These are phyloP conservation scores for Sebastes iracundus DNA, from an alignment of 2,797 vertebrate genomes.

Conservation along the genomic window DNA sequence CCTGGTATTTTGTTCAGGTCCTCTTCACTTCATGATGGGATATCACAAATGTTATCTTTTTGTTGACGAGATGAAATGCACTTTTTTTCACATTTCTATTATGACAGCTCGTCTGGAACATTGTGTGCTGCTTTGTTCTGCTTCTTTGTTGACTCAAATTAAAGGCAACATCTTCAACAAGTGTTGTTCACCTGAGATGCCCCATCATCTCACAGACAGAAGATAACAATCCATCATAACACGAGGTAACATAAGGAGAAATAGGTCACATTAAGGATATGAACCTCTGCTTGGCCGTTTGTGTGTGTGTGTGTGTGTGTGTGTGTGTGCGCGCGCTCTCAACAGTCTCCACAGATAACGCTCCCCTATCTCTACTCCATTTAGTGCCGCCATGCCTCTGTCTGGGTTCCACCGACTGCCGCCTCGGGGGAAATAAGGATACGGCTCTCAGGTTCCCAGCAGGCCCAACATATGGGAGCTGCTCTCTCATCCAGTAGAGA, in stretches of 20 bases:
- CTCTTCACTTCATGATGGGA: neutral
- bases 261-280: slow-evolving; percentile 69
- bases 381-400: slow-evolving; percentile 59
- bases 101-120: neutral
- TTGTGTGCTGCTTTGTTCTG: neutral
- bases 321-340: neutral
- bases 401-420: slow-evolving; percentile 55
- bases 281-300: slow-evolving; percentile 31
- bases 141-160: slow-evolving; percentile 41
- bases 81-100: slow-evolving; percentile 2
- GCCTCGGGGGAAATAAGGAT: slow-evolving; percentile 76
- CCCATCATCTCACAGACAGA: slow-evolving; percentile 19
- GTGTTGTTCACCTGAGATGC: slow-evolving; percentile 35
- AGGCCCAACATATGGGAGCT: slow-evolving; percentile 69
- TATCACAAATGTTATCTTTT: neutral
- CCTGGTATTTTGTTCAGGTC: neutral
- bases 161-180: slow-evolving; percentile 20
- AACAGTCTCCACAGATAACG: slow-evolving; percentile 55
- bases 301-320: neutral
- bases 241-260: slow-evolving; percentile 63
- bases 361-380: slow-evolving; percentile 65
- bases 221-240: slow-evolving; percentile 51
- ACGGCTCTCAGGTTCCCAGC: slow-evolving; percentile 67
- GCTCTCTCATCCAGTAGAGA: slow-evolving; percentile 63
- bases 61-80: neutral